phyloP scores from a whole-genome alignment of 2,888 invertebrate species.

The Cantharis rustica region DNA sequence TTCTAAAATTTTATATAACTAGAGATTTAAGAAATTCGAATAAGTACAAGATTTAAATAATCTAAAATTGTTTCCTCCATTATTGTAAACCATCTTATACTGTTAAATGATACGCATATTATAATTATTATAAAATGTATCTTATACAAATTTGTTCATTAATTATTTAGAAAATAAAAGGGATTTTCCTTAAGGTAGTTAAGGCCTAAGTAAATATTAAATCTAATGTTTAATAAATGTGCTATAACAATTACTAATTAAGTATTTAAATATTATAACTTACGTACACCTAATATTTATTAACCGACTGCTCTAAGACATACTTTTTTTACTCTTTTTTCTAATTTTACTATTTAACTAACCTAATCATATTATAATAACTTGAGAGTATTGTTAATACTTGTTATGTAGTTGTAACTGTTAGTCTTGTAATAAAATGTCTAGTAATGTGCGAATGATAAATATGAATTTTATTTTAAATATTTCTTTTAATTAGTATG shows the following conservation, averaged over 20 bases:
- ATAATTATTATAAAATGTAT: neutral
- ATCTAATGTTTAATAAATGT: slow-evolving; percentile 11
- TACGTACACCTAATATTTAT: neutral
- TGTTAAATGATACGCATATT: slow-evolving; percentile 8
- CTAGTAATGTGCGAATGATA: neutral
- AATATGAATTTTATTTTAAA: neutral
- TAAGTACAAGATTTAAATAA: neutral
- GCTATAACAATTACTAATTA: neutral
- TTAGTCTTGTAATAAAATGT: neutral
- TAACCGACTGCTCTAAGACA: neutral
- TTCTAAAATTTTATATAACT: slow-evolving; percentile 28
- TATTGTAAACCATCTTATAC: neutral
- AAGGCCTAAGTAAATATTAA: slow-evolving; percentile 33
- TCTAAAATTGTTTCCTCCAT: slow-evolving; percentile 4
- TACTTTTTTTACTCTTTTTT: neutral
- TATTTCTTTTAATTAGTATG: neutral
- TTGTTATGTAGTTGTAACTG: neutral
- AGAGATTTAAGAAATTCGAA: slow-evolving; percentile 5
- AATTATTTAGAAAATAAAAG: slow-evolving; percentile 18
- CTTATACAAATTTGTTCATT: neutral
- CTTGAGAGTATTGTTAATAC: neutral
- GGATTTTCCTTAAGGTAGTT: slow-evolving; percentile 33
- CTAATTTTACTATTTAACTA: neutral
- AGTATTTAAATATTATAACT: neutral
- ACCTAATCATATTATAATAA: neutral